Base-by-base conservation (phyloP, 2,888 invertebrate species). In the Minunthozetes semirufus region DNA sequence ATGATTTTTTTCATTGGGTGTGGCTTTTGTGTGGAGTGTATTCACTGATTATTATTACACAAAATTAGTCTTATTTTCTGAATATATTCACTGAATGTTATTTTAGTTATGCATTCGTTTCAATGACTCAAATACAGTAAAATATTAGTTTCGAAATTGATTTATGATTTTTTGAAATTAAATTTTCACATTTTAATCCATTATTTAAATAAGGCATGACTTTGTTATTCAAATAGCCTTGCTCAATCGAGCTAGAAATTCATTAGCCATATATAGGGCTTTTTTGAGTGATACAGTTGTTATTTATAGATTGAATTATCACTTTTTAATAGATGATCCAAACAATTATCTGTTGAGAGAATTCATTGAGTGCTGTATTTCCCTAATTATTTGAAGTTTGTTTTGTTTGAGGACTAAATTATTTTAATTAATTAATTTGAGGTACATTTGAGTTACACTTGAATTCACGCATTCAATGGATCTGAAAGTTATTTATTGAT, bases 1-100 rank as follows among this genome's bases (percentile, higher is more conserved):
- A 19, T 11, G n/a, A n/a, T 63, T 1, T 63, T 63, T 63, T 63
- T n/a, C n/a, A 63, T 63, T 63, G 63, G 63, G 63, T 63, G 63
- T 63, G 63, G 63, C 27, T 63, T 29, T 42, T 42, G 42, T 42
- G 13, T 63, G 33, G 17, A 9, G 42, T 42, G 13, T 63, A 63
- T 1, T 33, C 63, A 63, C 22, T 63, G 63, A 63, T 63, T 63
- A 63, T 61, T 17, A 17, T 63, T 22, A 27, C 38, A 42, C 42
- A 13, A 42, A 42, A 42, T 42, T 42, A 42, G 42, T 56, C 56
- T 25, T 22, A 13, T 22, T 56, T 17, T 56, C 56, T 13, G 19
- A 5, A 19, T 56, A 19, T 9, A n/a, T 50, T 19, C 56, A 22
- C 56, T 56, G n/a, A 5, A 6, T 19, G 9, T 8, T 25, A 9